Percentiles rank a stretch among this genome's conserved stretches.
phyloP scores from a whole-genome alignment of 1,140 invertebrate species.

The Phthorimaea operculella region DNA sequence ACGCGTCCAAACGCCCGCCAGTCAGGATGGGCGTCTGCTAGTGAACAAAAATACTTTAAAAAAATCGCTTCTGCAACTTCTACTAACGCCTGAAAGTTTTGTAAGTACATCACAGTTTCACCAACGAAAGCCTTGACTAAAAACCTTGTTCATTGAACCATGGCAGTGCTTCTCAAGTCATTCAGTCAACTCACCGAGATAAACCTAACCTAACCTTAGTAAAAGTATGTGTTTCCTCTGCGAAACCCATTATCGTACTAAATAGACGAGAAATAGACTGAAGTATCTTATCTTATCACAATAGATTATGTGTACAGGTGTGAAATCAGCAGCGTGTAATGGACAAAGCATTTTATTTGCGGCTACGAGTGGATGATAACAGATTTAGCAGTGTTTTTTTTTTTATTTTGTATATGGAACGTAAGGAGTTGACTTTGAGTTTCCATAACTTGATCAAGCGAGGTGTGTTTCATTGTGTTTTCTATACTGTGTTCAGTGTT shows the following conservation, averaged over 20 bases:
- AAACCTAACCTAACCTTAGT: neutral
- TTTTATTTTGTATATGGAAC: conserved; percentile 40
- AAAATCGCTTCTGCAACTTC: neutral
- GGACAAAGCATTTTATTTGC: conserved; percentile 45
- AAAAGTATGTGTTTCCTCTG: neutral
- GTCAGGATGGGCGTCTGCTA: too few relatives aligned
- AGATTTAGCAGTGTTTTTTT: conserved; percentile 7
- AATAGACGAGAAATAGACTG: neutral
- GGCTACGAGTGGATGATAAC: conserved; percentile 31
- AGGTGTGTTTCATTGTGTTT: conserved; percentile 42
- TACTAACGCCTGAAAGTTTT: conserved; percentile 17
- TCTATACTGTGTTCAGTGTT: neutral
- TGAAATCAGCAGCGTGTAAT: conserved; percentile 45
- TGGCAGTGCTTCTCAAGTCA: conserved; percentile 7
- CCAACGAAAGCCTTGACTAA: conserved; percentile 27
- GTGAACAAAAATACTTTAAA: too few relatives aligned
- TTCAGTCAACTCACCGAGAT: neutral
- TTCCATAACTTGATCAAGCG: conserved; percentile 62
- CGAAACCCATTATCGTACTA: neutral
- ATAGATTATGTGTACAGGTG: conserved; percentile 63
- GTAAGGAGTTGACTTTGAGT: conserved; percentile 56
- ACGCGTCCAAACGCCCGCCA: too few relatives aligned
- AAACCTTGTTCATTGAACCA: conserved; percentile 36
- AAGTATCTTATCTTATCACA: conserved; percentile 51
- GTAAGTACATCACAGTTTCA: conserved; percentile 43